Evolutionary conservation across 2,888 invertebrate genomes (phyloP), one percentile per base, ranked within the genome.

Genomic region (Sthenelais limicola): DNA sequence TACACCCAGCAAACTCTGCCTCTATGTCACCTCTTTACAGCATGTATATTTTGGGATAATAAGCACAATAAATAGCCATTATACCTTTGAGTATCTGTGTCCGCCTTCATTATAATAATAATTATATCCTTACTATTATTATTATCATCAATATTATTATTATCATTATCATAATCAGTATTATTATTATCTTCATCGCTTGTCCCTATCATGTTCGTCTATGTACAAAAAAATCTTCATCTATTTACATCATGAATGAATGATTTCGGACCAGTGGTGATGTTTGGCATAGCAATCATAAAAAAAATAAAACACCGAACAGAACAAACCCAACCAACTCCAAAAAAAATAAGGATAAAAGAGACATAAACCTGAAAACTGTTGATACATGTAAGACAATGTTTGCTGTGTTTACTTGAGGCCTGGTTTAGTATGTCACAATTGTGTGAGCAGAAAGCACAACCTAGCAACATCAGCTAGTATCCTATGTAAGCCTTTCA

Each of bases 261-360:
- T 62, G 33, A 26, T 38, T 62, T 62, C 26, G 32, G 5, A 26
- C 5, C n/a, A n/a, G n/a, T n/a, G n/a, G n/a, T 56, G 12, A 21
- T 62, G 35, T 62, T 62, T 62, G 62, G 62, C 62, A 62, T 62
- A 62, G 33, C 62, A 62, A 62, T 62, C 62, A 62, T 62, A n/a
- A n/a, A n/a, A n/a, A n/a, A n/a, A n/a, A n/a, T 35, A 62, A 62
- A 62, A 62, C 62, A 35, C 43, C 38, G 38, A 62, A 62, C 62
- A 62, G 35, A 56, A 56, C 35, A 35, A 62, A 62, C 62, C 62
- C 35, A 62, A 62, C 21, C 43, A 35, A 62, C 35, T 43, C 43
- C 35, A 2, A 62, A 58, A 33, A 28, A 32, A 30, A 56, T 3
- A 56, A 62, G 32, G 7, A 54, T 30, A 24, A 12, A n/a, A n/a